Evolutionary conservation across 2,888 invertebrate species (phyloP).

Genomic region (Cheilosia soror): DNA sequence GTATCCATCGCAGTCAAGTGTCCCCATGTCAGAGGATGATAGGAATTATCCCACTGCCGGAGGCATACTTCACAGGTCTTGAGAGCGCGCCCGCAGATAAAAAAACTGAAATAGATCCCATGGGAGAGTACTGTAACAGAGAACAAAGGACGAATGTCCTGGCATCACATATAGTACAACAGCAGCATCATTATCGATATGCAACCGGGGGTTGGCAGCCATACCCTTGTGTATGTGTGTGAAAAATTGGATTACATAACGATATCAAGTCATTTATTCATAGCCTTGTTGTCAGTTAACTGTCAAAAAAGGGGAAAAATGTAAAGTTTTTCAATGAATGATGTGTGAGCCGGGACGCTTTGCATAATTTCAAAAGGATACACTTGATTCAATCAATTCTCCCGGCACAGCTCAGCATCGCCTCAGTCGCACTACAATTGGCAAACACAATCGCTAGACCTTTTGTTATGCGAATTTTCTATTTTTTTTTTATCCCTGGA

Average conservation of each 20-base stretch:
- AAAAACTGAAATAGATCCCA: slow-evolving; percentile 64
- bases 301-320: slow-evolving; percentile 65
- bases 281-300: slow-evolving; percentile 74
- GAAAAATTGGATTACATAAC: slow-evolving; percentile 72
- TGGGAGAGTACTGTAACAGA: slow-evolving; percentile 38
- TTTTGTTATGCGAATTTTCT: slow-evolving; percentile 63
- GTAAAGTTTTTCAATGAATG: slow-evolving; percentile 20
- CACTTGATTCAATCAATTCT: slow-evolving; percentile 75
- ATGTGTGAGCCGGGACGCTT: slow-evolving; percentile 61
- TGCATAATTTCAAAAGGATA: slow-evolving; percentile 76
- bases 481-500: slow-evolving; percentile 39
- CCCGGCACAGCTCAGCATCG: neutral
- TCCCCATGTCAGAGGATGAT: slow-evolving; percentile 62
- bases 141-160: slow-evolving; percentile 58
- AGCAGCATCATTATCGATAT: slow-evolving; percentile 51
- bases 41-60: slow-evolving; percentile 34
- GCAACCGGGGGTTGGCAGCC: neutral
- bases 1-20: slow-evolving; percentile 39
- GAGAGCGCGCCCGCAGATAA: slow-evolving; percentile 25
- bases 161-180: slow-evolving; percentile 11
- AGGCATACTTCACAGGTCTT: slow-evolving; percentile 49
- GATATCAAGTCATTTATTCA: slow-evolving; percentile 63
- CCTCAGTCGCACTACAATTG: slow-evolving; percentile 51
- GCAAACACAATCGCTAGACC: slow-evolving; percentile 54
- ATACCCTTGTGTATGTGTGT: slow-evolving; percentile 37